Base-by-base conservation (phyloP, 2,113 vertebrate genomes). In the Cyprinus carpio region DNA sequence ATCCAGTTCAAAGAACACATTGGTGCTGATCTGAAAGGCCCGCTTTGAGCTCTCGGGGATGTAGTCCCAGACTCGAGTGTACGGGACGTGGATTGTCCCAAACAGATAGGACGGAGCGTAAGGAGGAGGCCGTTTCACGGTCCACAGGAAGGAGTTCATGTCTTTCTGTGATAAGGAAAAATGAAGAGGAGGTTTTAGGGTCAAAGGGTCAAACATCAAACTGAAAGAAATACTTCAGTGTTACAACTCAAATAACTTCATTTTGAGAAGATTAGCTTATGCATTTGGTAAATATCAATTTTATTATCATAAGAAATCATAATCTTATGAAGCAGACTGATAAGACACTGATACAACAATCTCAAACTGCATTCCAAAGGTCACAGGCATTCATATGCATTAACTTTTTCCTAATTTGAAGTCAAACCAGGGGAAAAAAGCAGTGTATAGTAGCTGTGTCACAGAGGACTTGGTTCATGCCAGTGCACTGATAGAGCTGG, bases 61-160 rank as follows among this genome's bases (percentile, higher is more conserved):
- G 90, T 96, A 99, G 92, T 98, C 97, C 98, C 98, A 99, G 64
- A 99, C 98, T 0, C 97, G 95, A 5, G 96, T 98, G 91, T 99
- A 99, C 23, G 98, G 97, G 81, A 99, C 98, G 5, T 99, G 98
- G 90, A 99, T 99, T 88, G 98, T 99, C 81, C 98, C 98, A 29
- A 99, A 99, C 65, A 99, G 92, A 91, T 98, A 99, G 20, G 98
- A 97, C 0, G 98, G 97, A 16, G 97, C 96, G 27, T 95, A 95
- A 0, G 97, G 97, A 71, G 96, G 93, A 8, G 96, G 90, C 0
- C 97, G 96, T 46, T 94, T 95, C 64, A 99, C 92, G 12, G 93
- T 96, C 98, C 98, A 99, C 89, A 99, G 93, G 94, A 99, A 99
- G 51, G 97, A 98, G 92, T 99, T 99, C 93, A 99, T 94, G 76